These are phyloP conservation scores for Pseudolaguvia tuberculata DNA, from an alignment of 2,113 vertebrate genomes.

Conservation along the genomic window DNA sequence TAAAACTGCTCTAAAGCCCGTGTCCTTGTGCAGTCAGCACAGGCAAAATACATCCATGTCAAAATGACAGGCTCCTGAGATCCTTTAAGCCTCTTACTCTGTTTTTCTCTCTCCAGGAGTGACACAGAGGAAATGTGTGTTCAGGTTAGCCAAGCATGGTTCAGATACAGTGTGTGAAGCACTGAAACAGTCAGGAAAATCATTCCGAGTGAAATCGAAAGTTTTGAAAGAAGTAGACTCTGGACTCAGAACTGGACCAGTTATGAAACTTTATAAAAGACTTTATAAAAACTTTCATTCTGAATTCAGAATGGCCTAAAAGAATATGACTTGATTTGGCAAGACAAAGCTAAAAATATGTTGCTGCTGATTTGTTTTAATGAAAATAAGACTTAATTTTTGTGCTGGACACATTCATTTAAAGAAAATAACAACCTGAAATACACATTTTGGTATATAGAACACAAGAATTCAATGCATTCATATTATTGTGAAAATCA, in stretches of 20 bases:
- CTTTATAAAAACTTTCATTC: background rate
- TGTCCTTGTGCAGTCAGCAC: conserved; percentile 43
- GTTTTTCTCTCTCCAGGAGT: conserved; percentile 46
- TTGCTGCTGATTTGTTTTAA: too few relatives aligned
- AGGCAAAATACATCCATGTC: conserved; percentile 60
- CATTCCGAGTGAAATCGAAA: conserved; percentile 44
- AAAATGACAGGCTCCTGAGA: conserved; percentile 63
- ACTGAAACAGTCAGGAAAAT: conserved; percentile 47
- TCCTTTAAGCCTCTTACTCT: conserved; percentile 69
- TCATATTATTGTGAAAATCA: background rate
- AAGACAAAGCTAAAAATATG: too few relatives aligned
- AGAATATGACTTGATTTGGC: background rate
- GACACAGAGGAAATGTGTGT: conserved; percentile 40
- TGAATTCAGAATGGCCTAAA: background rate
- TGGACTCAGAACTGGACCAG: background rate
- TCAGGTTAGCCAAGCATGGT: conserved; percentile 56
- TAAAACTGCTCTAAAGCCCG: conserved; percentile 1
- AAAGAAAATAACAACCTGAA: background rate
- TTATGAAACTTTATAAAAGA: background rate
- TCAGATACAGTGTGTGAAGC: conserved; percentile 48
- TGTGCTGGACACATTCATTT: too few relatives aligned
- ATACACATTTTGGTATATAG: too few relatives aligned
- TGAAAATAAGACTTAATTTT: too few relatives aligned
- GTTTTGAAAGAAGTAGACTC: background rate
- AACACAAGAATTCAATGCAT: background rate